Conservation (phyloP, 2,888 invertebrate genomes). For the Cephalotes varians region DNA sequence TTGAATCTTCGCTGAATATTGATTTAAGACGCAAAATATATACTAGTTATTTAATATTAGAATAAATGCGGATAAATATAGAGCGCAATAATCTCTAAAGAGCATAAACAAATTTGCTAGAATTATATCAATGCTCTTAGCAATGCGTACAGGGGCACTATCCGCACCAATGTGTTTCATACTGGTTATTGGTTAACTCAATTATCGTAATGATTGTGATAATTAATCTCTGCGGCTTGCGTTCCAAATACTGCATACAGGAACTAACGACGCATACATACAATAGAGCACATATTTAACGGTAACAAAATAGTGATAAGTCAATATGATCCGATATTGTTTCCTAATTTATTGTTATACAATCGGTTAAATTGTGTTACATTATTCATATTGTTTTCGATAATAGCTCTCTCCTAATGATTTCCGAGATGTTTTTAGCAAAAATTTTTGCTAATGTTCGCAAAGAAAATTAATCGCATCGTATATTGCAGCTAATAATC, state of each 20-base stretch:
- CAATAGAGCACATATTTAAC: not conserved
- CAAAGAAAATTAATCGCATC: not conserved
- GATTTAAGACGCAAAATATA: not conserved
- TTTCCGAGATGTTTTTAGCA: not conserved
- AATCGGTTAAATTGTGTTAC: not conserved
- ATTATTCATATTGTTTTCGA: not conserved
- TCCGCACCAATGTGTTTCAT: constrained; percentile 34
- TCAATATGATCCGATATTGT: constrained; percentile 20
- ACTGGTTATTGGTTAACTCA: constrained; percentile 48
- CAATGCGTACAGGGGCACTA: constrained; percentile 18
- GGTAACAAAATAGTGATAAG: constrained; percentile 36
- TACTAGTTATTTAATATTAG: constrained; percentile 5
- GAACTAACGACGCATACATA: constrained; percentile 19
- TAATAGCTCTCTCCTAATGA: not conserved
- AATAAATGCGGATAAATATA: not conserved
- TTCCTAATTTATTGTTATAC: constrained; percentile 14
- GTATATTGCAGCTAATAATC: not conserved
- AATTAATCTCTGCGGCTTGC: constrained; percentile 51
- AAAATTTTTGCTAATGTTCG: not conserved
- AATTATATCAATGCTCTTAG: constrained; percentile 40
- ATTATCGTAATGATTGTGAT: constrained; percentile 49
- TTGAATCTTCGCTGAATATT: not conserved
- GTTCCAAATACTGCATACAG: constrained; percentile 21
- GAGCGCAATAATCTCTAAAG: constrained; percentile 37
- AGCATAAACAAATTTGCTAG: constrained; percentile 50